Evolutionary conservation across 1,140 invertebrate species (phyloP), one percentile per base, ranked within the genome.

Genomic region (Heliconius eleuchia): DNA sequence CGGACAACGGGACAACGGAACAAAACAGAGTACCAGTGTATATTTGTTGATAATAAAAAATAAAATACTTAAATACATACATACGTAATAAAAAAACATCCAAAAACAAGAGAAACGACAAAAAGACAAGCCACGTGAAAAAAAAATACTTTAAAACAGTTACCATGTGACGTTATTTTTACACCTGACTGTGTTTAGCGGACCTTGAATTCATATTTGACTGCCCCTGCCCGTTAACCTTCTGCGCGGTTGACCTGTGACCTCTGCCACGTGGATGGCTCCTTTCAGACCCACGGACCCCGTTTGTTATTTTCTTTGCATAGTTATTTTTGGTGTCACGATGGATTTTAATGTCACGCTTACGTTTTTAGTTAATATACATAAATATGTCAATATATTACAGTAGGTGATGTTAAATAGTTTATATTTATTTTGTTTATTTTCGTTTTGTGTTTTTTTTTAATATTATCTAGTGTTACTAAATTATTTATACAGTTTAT

Each of bases 191-290:
- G 2, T 23, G 55, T 57, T 57, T 57, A 57, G 18, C 55, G 55
- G 55, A 57, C 55, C 55, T 57, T 57, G 55, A 57, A 57, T 57
- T 57, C 55, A 57, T 57, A 57, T 23, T 52, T 78, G 73, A 57
- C n/a, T 50, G 30, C 74, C 78, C 57, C 71, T 52, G 50, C 57
- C 66, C 46, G 82, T 86, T 88, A 87, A 87, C 85, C 85, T 89
- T 87, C 86, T 81, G 75, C 46, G 73, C 75, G 75, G 42, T 76
- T 85, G 82, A 86, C 85, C 86, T 84, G 77, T 85, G 84, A 84
- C 83, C 85, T 83, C 74, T 77, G 82, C 77, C 88, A 85, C 86
- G 85, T 85, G 86, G 82, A 84, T 70, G 74, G 73, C 77, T 80
- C 74, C 74, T 80, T 81, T 42, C 23, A 72, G 46, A 76, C 60